Conservation (phyloP, 2,888 invertebrate species). For the Spisula subtruncata region DNA sequence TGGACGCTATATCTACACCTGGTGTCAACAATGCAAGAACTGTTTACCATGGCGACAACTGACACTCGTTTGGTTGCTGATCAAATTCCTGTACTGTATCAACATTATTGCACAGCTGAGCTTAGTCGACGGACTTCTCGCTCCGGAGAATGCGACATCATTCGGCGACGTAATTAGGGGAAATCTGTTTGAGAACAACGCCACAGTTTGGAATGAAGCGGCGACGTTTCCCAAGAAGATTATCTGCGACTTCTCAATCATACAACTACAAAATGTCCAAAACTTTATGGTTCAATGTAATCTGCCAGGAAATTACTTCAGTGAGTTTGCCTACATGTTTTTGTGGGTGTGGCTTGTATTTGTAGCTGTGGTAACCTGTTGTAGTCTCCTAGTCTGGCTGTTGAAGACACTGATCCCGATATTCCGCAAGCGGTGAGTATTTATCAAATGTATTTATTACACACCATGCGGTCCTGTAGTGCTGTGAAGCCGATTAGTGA, state of each 20-base stretch:
- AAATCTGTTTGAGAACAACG: conserved; percentile 51
- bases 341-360: conserved; percentile 70
- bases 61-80: conserved; percentile 48
- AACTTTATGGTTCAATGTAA: conserved; percentile 49
- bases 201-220: conserved; percentile 38
- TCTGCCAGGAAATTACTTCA: conserved; percentile 53
- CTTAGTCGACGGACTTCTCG: conserved; percentile 45
- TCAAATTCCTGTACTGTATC: conserved; percentile 53
- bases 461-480: too few species aligned
- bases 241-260: conserved; percentile 50
- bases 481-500: too few species aligned
- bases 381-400: conserved; percentile 56
- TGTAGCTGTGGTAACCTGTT: conserved; percentile 57
- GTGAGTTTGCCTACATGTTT: conserved; percentile 59
- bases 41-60: conserved; percentile 55
- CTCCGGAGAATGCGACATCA: conserved; percentile 48
- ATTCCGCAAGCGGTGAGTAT: conserved; percentile 57
- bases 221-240: conserved; percentile 51
- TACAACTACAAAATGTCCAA: conserved; percentile 26
- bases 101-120: conserved; percentile 56
- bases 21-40: conserved; percentile 52
- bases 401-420: conserved; percentile 52
- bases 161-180: conserved; percentile 55
- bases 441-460: neutral
- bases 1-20: conserved; percentile 62